These are phyloP conservation scores for Thripadectes ignobilis DNA, from an alignment of 2,797 vertebrate genomes.

Conservation along the genomic window DNA sequence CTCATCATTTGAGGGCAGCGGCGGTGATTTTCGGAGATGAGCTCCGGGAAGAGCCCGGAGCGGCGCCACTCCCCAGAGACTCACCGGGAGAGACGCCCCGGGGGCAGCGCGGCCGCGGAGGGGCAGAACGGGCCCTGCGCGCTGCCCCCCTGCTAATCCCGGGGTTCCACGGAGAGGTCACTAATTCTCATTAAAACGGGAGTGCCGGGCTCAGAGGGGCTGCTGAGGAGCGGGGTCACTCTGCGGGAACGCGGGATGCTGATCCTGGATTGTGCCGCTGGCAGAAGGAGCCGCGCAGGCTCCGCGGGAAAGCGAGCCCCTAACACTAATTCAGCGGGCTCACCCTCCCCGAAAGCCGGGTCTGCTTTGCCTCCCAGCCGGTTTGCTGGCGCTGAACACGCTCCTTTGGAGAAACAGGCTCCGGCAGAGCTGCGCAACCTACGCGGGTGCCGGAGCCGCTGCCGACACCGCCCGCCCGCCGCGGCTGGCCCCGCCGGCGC, in stretches of 20 bases:
- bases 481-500: neutral
- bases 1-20: neutral
- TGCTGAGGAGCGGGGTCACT: neutral
- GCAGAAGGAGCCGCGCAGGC: neutral
- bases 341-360: neutral
- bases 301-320: neutral
- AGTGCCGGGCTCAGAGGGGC: neutral
- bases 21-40: neutral
- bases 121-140: neutral
- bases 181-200: neutral
- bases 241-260: neutral
- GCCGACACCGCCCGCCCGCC: neutral
- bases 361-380: neutral
- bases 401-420: neutral
- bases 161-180: neutral
- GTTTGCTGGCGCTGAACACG: too few relatives aligned
- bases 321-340: neutral
- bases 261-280: neutral
- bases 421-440: neutral
- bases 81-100: neutral
- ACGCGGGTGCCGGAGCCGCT: neutral
- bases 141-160: neutral
- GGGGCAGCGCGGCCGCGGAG: neutral
- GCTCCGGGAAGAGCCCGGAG: neutral
- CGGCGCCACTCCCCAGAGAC: neutral